Evolutionary conservation across 2,113 vertebrate genomes (phyloP), one percentile per base, ranked within the genome.

Genomic region (Serinus canaria): DNA sequence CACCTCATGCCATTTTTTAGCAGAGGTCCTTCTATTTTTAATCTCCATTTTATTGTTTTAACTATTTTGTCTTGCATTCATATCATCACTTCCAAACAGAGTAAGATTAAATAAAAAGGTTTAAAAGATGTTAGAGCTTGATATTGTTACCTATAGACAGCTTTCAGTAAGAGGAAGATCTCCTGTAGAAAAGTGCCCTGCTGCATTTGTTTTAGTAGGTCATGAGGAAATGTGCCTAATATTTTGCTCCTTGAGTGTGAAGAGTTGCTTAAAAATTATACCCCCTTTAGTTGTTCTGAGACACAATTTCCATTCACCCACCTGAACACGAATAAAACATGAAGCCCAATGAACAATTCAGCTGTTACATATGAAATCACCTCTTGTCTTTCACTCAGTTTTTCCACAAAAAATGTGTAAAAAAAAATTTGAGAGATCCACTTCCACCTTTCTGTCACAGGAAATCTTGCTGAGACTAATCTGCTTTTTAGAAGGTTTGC

Each of bases 401-500:
- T 9, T 56, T 56, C 55, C 20, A 56, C 31, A n/a, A 55, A 56
- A 55, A 94, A 50, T 39, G 25, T 59, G n/a, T 35, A 17, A 83
- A 88, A 83, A 89, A 75, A 80, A 80, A 91, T 67, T 30, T 53
- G 49, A 90, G 24, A 46, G 39, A 14, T 30, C 11, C 31, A 23
- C 53, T 80, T 92, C 93, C 76, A 63, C 55, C 41, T 74, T 72
- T 87, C 77, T 76, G 74, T 46, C 86, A 74, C 68, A 52, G 59
- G 91, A 94, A 80, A 72, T 78, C 80, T 94, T 92, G 68, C 89
- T 82, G 59, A 87, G 80, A 94, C n/a, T 93, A 89, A 93, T 91
- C 69, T 87, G 62, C 49, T 44, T 93, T 95, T 97, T 89, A 94
- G 89, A 97, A 92, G 59, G 67, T 74, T 77, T 78, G 20, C 64